These are phyloP conservation scores for Theonella swinhoei DNA, from an alignment of 37 sponge, comb jelly and placozoan genomes.

Conservation along the genomic window DNA sequence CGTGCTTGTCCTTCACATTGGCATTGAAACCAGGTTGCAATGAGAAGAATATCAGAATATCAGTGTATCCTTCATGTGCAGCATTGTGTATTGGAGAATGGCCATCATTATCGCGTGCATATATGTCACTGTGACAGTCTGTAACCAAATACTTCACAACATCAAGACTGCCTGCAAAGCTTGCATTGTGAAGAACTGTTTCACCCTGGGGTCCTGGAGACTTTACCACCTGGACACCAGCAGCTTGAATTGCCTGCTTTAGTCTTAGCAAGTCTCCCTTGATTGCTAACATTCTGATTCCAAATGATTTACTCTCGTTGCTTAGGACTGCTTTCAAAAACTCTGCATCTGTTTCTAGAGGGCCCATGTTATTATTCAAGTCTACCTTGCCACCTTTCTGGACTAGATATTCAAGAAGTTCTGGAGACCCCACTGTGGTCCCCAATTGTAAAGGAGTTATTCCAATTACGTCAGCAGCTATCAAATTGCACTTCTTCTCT, in stretches of 20 bases:
- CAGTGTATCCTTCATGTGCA: conserved; percentile 12
- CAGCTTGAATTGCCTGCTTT: neutral
- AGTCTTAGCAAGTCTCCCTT: conserved; percentile 2
- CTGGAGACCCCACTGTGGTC: neutral
- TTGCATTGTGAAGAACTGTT: conserved; percentile 32
- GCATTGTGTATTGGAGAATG: conserved; percentile 30
- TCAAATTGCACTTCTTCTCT: neutral
- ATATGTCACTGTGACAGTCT: conserved; percentile 9
- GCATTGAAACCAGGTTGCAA: neutral
- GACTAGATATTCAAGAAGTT: neutral
- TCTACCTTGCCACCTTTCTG: neutral
- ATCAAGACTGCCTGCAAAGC: conserved; percentile 16
- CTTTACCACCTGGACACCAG: neutral
- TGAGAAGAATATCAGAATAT: conserved; percentile 3
- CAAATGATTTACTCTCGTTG: neutral
- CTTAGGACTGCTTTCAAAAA: neutral
- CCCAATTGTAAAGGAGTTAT: neutral
- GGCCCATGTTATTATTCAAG: neutral
- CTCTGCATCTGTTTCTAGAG: neutral
- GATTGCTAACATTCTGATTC: neutral
- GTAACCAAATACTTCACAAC: conserved; percentile 27
- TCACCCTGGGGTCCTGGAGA: conserved; percentile 7
- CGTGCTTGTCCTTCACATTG: conserved; percentile 11
- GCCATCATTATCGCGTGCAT: conserved; percentile 8
- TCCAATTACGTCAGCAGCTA: neutral